Evolutionary conservation across 2,797 vertebrate genomes (phyloP).

Genomic region (Cetoscarus ocellatus): DNA sequence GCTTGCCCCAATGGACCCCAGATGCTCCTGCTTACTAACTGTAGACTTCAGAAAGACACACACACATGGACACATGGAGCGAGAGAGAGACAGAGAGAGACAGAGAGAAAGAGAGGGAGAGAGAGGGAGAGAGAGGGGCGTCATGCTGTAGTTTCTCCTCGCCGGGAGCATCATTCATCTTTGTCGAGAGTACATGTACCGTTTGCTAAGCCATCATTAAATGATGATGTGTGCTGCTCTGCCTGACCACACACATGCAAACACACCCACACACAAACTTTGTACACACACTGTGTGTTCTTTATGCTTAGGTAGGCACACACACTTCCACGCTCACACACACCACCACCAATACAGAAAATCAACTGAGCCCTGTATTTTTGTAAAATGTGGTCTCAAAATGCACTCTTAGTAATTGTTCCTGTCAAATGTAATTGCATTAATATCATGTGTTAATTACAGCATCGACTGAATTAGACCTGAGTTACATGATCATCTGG

Average conservation of each 20-base stretch:
- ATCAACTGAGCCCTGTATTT: background rate
- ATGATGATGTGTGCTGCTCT: slow-evolving; percentile 57
- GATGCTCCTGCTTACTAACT: slow-evolving; percentile 55
- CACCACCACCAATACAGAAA: background rate
- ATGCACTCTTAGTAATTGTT: background rate
- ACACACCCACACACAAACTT: slow-evolving; percentile 22
- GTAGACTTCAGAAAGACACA: slow-evolving; percentile 40
- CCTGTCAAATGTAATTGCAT: slow-evolving; percentile 37
- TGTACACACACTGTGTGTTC: slow-evolving; percentile 2
- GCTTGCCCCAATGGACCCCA: slow-evolving; percentile 57
- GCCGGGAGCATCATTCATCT: slow-evolving; percentile 73
- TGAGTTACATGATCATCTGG: slow-evolving; percentile 6
- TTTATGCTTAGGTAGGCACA: slow-evolving; percentile 8
- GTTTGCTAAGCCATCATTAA: slow-evolving; percentile 70
- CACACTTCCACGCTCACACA: background rate
- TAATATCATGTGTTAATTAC: slow-evolving; percentile 25
- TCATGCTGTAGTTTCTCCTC: slow-evolving; percentile 45
- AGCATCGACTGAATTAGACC: slow-evolving; percentile 21
- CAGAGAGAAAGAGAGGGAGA: slow-evolving; percentile 15
- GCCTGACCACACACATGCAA: slow-evolving; percentile 43
- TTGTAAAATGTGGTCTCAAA: slow-evolving; percentile 10
- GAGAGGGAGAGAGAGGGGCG: slow-evolving; percentile 20
- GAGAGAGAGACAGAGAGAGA: slow-evolving; percentile 21
- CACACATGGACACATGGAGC: slow-evolving; percentile 13
- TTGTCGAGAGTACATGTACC: slow-evolving; percentile 69